These are phyloP conservation scores for Popillia japonica DNA, from an alignment of 1,140 invertebrate genomes.

Conservation along the genomic window DNA sequence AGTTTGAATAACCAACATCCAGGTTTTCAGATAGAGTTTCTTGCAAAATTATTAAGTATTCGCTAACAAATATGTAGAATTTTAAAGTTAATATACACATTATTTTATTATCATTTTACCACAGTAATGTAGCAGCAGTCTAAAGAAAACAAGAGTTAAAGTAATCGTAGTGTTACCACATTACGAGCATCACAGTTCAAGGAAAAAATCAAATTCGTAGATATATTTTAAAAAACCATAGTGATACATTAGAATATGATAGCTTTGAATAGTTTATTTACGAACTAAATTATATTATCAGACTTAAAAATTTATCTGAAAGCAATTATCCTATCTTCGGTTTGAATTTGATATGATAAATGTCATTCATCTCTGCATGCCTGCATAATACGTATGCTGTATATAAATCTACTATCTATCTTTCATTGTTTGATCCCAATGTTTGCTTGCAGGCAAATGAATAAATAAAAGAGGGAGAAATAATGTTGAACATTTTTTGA, in stretches of 20 bases:
- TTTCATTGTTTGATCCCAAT: background rate
- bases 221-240: background rate
- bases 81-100: too few species aligned
- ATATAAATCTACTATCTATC: background rate
- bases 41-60: too few species aligned
- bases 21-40: too few species aligned
- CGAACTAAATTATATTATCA: too few species aligned
- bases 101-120: too few species aligned
- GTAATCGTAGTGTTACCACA: too few species aligned
- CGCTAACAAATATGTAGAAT: too few species aligned
- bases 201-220: background rate
- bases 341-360: background rate
- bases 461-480: background rate
- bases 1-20: too few species aligned
- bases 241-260: background rate
- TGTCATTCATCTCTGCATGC: background rate
- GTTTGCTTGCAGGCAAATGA: too few species aligned
- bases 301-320: background rate
- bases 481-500: background rate
- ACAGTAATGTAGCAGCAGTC: too few species aligned
- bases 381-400: background rate
- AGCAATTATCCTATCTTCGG: background rate
- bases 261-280: too few species aligned
- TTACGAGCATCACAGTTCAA: background rate
- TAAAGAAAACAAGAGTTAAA: too few species aligned